Evolutionary conservation across 1,140 invertebrate species (phyloP).

Genomic region (Drosophila guanche): DNA sequence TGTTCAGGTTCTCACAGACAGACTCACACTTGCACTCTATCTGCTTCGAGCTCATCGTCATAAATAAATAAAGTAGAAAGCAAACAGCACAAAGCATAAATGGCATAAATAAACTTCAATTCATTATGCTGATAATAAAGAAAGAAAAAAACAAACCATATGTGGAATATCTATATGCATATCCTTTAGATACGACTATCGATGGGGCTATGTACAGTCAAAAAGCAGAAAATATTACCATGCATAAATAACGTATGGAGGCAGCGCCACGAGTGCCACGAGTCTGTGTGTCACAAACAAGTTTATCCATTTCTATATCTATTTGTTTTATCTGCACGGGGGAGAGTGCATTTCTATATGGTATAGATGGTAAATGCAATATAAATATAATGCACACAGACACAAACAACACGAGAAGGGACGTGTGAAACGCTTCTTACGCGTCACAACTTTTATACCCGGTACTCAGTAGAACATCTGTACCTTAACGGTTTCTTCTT

Average conservation of each 20-base stretch:
- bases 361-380: slow-evolving; percentile 1
- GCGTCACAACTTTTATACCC: too few relatives aligned
- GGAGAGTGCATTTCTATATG: slow-evolving; percentile 10
- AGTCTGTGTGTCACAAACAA: slow-evolving; percentile 36
- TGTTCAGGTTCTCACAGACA: slow-evolving; percentile 23
- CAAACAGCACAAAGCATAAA: too few relatives aligned
- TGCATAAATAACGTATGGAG: slow-evolving; percentile 43
- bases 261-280: background rate
- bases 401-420: too few relatives aligned
- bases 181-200: slow-evolving; percentile 5
- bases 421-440: too few relatives aligned
- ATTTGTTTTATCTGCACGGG: slow-evolving; percentile 41
- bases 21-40: too few relatives aligned
- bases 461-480: too few relatives aligned
- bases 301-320: slow-evolving; percentile 54
- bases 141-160: slow-evolving; percentile 28
- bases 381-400: slow-evolving; percentile 28
- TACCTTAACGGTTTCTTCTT: too few relatives aligned
- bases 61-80: too few relatives aligned
- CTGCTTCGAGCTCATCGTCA: too few relatives aligned
- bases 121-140: slow-evolving; percentile 53
- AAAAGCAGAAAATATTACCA: slow-evolving; percentile 54
- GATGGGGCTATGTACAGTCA: slow-evolving; percentile 41
- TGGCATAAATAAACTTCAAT: slow-evolving; percentile 36
- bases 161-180: slow-evolving; percentile 14